These are phyloP conservation scores for Steinernema feltiae DNA, from an alignment of 1,140 invertebrate species.

Conservation along the genomic window DNA sequence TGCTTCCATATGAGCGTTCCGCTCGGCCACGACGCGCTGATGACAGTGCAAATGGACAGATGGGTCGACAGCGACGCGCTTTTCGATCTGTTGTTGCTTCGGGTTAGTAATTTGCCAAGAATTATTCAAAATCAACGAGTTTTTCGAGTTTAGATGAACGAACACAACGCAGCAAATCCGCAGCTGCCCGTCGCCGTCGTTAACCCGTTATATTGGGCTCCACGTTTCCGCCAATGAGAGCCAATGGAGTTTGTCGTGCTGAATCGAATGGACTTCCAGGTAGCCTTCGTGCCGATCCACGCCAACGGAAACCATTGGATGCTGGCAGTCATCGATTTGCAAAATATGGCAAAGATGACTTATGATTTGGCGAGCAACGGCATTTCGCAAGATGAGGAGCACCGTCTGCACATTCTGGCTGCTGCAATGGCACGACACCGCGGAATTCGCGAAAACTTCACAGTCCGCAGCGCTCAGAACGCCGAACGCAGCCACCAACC, in stretches of 20 bases:
- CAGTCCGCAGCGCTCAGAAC: neutral
- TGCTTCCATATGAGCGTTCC: too few species aligned
- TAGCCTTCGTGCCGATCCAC: neutral
- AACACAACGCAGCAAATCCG: neutral
- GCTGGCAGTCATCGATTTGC: neutral
- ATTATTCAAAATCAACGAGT: too few species aligned
- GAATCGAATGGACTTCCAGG: neutral
- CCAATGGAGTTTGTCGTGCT: neutral
- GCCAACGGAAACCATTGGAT: neutral
- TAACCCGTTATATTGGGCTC: neutral
- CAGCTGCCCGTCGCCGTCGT: neutral
- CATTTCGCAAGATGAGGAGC: neutral
- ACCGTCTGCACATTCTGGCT: neutral
- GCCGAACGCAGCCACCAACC: neutral
- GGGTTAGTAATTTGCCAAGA: too few species aligned
- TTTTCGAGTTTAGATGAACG: neutral
- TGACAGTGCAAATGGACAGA: too few species aligned
- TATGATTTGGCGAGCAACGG: neutral
- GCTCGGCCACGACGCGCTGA: too few species aligned
- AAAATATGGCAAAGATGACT: neutral
- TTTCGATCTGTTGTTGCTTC: too few species aligned
- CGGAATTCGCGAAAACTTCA: neutral
- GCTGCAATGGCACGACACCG: neutral
- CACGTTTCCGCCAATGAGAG: neutral
- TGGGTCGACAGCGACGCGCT: too few species aligned